phyloP scores from a whole-genome alignment of 2,113 vertebrate genomes.

The Argyrosomus japonicus region DNA sequence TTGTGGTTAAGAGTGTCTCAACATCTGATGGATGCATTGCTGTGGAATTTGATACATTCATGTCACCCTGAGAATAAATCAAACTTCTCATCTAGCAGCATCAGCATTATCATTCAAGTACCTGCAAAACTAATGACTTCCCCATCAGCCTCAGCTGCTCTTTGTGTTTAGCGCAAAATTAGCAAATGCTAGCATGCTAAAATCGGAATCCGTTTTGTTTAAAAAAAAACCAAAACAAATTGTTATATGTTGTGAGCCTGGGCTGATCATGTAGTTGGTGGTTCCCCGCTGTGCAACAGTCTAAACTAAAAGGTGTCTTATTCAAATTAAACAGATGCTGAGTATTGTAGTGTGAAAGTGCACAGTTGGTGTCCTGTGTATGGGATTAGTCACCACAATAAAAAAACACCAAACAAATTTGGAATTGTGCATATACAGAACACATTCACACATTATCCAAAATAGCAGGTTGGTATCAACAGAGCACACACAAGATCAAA shows the following conservation, averaged over 20 bases:
- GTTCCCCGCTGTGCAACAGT: background rate
- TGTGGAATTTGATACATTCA: background rate
- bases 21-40: background rate
- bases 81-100: background rate
- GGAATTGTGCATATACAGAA: background rate
- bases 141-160: too few species aligned
- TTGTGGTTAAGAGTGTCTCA: too few species aligned
- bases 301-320: background rate
- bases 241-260: background rate
- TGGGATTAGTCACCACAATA: background rate
- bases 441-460: background rate
- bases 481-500: background rate
- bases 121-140: too few species aligned
- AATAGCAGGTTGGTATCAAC: background rate
- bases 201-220: too few species aligned
- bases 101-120: too few species aligned
- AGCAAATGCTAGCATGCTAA: too few species aligned
- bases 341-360: background rate
- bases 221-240: too few species aligned
- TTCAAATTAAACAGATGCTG: background rate
- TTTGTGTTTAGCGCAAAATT: too few species aligned
- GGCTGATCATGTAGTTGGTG: background rate
- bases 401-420: background rate
- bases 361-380: background rate
- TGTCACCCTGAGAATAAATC: background rate